Conservation (phyloP, 2,113 vertebrate species). For the Oncorhynchus tshawytscha region DNA sequence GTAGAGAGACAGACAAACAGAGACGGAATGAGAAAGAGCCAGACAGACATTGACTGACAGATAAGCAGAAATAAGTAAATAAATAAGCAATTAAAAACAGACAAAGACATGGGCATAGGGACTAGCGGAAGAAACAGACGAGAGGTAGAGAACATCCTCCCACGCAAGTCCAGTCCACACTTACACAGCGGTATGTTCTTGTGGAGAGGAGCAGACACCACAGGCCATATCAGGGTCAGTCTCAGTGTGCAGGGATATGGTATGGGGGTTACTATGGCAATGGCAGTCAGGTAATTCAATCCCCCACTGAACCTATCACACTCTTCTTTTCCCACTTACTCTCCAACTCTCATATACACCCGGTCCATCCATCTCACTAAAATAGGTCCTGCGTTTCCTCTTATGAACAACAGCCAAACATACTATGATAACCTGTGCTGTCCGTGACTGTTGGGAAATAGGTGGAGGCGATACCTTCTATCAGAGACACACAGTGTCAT, state of each 20-base stretch:
- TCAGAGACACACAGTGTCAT: too few relatives aligned
- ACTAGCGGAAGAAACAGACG: not conserved
- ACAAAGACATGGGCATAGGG: not conserved
- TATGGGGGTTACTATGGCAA: slow-evolving; percentile 51
- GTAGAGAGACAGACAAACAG: not conserved
- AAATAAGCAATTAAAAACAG: slow-evolving; percentile 11
- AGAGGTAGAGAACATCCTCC: slow-evolving; percentile 21
- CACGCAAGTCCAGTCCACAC: slow-evolving; percentile 7
- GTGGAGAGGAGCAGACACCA: slow-evolving; percentile 8
- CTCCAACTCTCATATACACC: not conserved
- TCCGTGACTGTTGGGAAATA: not conserved
- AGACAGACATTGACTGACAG: too few relatives aligned
- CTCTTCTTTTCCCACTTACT: slow-evolving; percentile 28
- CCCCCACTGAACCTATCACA: slow-evolving; percentile 31
- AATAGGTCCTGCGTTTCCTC: not conserved
- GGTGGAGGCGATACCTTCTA: not conserved
- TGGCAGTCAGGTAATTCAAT: slow-evolving; percentile 42
- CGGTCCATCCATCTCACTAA: not conserved
- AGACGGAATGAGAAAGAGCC: too few relatives aligned
- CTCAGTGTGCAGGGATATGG: slow-evolving; percentile 10
- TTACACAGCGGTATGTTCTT: not conserved
- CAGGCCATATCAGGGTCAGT: slow-evolving; percentile 11
- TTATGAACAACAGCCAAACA: not conserved
- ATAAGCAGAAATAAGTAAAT: not conserved
- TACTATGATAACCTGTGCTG: not conserved